phyloP scores from a whole-genome alignment of 2,888 invertebrate genomes.

The Hirtodrosophila cameraria region DNA sequence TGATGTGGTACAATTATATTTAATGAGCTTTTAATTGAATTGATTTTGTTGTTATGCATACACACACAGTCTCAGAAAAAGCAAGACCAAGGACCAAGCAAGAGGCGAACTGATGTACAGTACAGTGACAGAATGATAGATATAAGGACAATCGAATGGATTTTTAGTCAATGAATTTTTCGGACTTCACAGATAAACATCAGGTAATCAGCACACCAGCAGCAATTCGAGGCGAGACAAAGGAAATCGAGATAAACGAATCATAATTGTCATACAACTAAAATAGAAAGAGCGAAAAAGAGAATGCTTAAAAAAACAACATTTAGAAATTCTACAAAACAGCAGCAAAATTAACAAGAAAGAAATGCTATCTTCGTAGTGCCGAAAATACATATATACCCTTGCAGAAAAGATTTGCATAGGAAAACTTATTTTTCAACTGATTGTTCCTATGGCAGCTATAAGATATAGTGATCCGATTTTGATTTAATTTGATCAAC shows the following conservation, averaged over 20 bases:
- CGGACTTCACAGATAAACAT: conserved; percentile 37
- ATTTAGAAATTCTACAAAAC: no score
- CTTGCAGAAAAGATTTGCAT: no score
- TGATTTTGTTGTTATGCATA: conserved; percentile 57
- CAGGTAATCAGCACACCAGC: conserved; percentile 17
- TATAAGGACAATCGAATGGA: conserved; percentile 38
- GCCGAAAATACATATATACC: no score
- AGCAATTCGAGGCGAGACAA: conserved; percentile 9
- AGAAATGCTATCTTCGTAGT: no score
- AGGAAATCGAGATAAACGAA: conserved; percentile 17
- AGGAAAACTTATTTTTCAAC: no score
- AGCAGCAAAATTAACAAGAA: no score
- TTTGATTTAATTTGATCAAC: no score
- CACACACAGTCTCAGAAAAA: conserved; percentile 9
- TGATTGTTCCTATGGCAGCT: no score
- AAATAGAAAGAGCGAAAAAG: no score
- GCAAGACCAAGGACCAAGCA: conserved; percentile 4
- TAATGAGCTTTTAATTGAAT: conserved; percentile 75
- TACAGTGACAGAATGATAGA: conserved; percentile 50
- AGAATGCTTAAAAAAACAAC: no score
- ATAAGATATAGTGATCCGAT: no score
- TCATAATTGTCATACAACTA: no score
- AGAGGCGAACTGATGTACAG: conserved; percentile 18
- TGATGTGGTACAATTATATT: conserved; percentile 63
- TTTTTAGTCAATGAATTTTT: conserved; percentile 36